phyloP scores from a whole-genome alignment of 2,797 vertebrate species.

The Sparus aurata region DNA sequence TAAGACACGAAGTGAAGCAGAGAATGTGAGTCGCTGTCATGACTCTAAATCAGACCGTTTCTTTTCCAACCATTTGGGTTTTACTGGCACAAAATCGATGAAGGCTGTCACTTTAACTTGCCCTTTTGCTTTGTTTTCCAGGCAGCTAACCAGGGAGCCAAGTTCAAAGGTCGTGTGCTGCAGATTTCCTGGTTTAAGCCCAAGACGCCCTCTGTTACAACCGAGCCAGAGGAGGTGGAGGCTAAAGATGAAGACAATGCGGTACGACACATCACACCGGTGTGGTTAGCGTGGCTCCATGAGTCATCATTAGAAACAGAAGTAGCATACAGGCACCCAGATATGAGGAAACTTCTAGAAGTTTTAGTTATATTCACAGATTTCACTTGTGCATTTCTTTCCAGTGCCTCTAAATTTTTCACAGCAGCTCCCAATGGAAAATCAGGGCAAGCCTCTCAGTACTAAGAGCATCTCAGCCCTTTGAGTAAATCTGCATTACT shows the following conservation, averaged over 20 bases:
- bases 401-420: conserved; percentile 69
- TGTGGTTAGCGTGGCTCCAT: neutral
- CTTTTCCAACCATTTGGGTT: too few species aligned
- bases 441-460: conserved; percentile 52
- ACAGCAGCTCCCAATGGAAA: conserved; percentile 64
- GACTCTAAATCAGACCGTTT: neutral
- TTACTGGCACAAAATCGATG: neutral
- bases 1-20: conserved; percentile 91
- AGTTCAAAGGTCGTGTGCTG: conserved; percentile 96
- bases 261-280: conserved; percentile 52
- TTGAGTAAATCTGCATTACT: conserved; percentile 67
- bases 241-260: conserved; percentile 93
- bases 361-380: conserved; percentile 55
- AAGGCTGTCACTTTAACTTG: neutral
- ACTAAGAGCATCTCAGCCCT: conserved; percentile 71
- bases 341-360: conserved; percentile 31
- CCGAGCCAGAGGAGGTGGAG: conserved; percentile 95
- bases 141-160: conserved; percentile 97
- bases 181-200: conserved; percentile 99
- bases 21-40: conserved; percentile 87
- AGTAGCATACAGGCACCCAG: too few species aligned
- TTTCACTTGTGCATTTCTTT: conserved; percentile 57
- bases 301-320: neutral
- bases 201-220: conserved; percentile 92
- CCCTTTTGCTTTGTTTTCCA: conserved; percentile 40